Evolutionary conservation across 1,140 invertebrate genomes (phyloP).

Genomic region (Zaprionus ornatus): DNA sequence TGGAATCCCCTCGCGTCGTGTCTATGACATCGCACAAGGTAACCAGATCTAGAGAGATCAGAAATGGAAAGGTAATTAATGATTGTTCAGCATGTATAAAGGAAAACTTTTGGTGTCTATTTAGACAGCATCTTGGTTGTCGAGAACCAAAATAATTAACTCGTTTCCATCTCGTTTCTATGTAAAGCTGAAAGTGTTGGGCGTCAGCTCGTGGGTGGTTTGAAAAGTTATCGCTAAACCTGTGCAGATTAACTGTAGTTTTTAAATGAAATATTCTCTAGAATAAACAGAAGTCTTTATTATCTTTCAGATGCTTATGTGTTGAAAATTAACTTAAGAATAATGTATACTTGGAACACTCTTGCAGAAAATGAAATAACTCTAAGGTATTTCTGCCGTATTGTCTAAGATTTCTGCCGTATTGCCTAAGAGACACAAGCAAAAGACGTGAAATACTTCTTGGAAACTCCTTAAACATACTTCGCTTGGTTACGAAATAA

Average conservation of each 20-base stretch:
- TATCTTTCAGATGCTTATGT: neutral
- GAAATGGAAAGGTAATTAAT: constrained; percentile 81
- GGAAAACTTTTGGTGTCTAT: constrained; percentile 58
- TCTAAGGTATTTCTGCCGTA: no score
- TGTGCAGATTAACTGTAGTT: neutral
- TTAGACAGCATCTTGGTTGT: constrained; percentile 35
- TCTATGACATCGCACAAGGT: constrained; percentile 72
- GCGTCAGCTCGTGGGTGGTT: constrained; percentile 27
- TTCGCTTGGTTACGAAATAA: constrained; percentile 24
- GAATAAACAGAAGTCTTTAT: neutral
- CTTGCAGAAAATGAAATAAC: no score
- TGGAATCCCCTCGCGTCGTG: constrained; percentile 29
- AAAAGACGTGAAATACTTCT: constrained; percentile 18
- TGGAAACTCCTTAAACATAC: constrained; percentile 15
- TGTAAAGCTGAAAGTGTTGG: constrained; percentile 55
- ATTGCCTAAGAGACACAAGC: neutral
- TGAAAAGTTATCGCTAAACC: constrained; percentile 15
- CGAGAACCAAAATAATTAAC: constrained; percentile 74
- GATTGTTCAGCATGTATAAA: constrained; percentile 64
- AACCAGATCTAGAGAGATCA: constrained; percentile 43
- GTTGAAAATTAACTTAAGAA: neutral
- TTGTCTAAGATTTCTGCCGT: no score
- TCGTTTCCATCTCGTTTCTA: constrained; percentile 57
- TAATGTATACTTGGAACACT: no score
- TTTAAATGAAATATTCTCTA: neutral